These are phyloP conservation scores for Anguilla obscura DNA, from an alignment of 2,797 vertebrate species.

Conservation along the genomic window DNA sequence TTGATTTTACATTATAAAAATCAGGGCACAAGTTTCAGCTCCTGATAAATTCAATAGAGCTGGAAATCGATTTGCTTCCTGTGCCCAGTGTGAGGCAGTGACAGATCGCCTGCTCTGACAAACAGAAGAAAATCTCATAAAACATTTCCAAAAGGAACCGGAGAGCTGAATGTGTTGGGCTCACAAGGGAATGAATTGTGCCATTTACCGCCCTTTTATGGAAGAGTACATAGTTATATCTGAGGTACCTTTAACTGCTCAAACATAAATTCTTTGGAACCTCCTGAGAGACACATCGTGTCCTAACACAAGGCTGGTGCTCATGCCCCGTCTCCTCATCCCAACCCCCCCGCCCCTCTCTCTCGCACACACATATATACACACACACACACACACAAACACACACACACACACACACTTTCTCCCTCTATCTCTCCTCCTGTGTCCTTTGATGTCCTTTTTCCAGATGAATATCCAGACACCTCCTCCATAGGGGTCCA, in stretches of 20 bases:
- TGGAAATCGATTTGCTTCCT: not conserved
- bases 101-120: not conserved
- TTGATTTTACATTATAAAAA: conserved; percentile 16
- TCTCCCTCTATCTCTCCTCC: not conserved
- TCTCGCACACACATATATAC: not conserved
- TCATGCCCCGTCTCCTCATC: not conserved
- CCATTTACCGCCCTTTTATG: not conserved
- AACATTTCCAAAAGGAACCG: not conserved
- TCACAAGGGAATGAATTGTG: not conserved
- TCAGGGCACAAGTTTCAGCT: not conserved
- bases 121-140: not conserved
- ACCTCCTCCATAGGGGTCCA: not conserved
- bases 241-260: not conserved
- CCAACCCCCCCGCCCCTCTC: not conserved
- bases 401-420: not conserved
- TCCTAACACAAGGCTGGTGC: not conserved
- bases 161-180: not conserved
- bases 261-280: not conserved
- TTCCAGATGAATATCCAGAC: not conserved
- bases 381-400: no score
- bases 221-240: not conserved
- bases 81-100: not conserved
- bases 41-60: not conserved
- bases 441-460: conserved; percentile 10
- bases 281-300: not conserved